Evolutionary conservation across 1,140 invertebrate genomes (phyloP).

Genomic region (Drosophila guanche): DNA sequence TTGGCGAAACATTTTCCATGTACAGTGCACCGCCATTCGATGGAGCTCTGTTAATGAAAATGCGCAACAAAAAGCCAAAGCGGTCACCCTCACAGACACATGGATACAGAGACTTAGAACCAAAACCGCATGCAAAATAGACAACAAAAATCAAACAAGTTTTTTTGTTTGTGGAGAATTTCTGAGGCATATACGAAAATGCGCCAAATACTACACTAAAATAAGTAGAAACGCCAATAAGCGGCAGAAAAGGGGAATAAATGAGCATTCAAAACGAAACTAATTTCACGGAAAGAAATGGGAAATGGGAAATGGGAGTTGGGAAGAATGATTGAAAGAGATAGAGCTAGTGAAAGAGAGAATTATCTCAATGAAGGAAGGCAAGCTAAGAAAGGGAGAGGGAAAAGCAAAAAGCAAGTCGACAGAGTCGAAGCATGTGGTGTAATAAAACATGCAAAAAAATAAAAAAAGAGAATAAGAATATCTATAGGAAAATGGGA

Average conservation of each 20-base stretch:
- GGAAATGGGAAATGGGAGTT: slow-evolving; percentile 25
- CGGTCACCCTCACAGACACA: slow-evolving; percentile 46
- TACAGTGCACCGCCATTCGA: slow-evolving; percentile 14
- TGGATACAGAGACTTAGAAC: slow-evolving; percentile 23
- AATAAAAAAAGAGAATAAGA: slow-evolving; percentile 45
- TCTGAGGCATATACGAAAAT: slow-evolving; percentile 72
- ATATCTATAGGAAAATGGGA: slow-evolving; percentile 13
- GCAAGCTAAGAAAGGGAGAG: slow-evolving; percentile 7
- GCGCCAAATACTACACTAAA: slow-evolving; percentile 74
- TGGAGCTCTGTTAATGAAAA: slow-evolving; percentile 78
- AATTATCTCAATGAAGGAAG: slow-evolving; percentile 9
- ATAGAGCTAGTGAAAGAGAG: slow-evolving; percentile 7
- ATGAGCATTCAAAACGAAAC: slow-evolving; percentile 61
- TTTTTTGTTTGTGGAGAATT: slow-evolving; percentile 53
- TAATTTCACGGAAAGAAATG: slow-evolving; percentile 43
- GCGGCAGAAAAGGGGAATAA: slow-evolving; percentile 52
- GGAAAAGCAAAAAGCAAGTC: slow-evolving; percentile 27
- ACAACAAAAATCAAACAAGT: slow-evolving; percentile 59
- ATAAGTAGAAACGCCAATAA: slow-evolving; percentile 79
- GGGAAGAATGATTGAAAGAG: slow-evolving; percentile 1
- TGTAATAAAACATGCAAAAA: slow-evolving; percentile 70
- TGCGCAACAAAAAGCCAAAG: slow-evolving; percentile 73
- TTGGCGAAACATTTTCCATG: slow-evolving; percentile 61
- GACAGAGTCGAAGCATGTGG: slow-evolving; percentile 46
- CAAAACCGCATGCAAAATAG: slow-evolving; percentile 69